Base-by-base conservation (phyloP, 2,888 invertebrate genomes). In the Eupithecia abbreviata region DNA sequence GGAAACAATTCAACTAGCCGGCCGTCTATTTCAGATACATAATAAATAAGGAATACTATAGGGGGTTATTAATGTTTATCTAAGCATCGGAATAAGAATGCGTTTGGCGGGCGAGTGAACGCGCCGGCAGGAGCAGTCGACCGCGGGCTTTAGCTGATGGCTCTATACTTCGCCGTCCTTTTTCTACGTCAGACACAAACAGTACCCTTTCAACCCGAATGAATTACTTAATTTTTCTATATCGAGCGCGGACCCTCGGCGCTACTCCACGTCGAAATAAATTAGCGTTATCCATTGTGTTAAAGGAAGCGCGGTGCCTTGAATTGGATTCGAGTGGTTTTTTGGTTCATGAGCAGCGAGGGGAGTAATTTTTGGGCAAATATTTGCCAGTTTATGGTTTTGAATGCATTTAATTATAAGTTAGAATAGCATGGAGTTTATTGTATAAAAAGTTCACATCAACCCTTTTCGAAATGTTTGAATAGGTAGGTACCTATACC, bases 181-280 rank as follows among this genome's bases (percentile, higher is more conserved):
- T 93, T 93, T 89, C 89, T 88, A 90, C 86, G 93, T 93, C 93
- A 93, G 91, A 91, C 87, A 92, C 92, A 93, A 90, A 88, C 91
- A 89, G 88, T 88, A 94, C 93, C 93, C 94, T 92, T 94, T 93
- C 92, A 90, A 90, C 88, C 88, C 90, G 88, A 93, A 94, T 92
- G 92, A 93, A 94, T 94, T 91, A 92, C 93, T 93, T 93, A 93
- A 93, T 94, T 93, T 93, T 91, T 93, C 90, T 89, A 88, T 90
- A 90, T 90, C 88, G 87, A 84, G 86, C 87, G 86, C 88, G 88
- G 87, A 88, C 90, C 90, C 90, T 88, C 85, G 82, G 86, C 86
- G 84, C 87, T 87, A 86, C 86, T 90, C 86, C 85, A 90, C 87
- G 91, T 92, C 92, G 83, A 92, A 92, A 92, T 92, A 92, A 92